Evolutionary conservation across 2,797 vertebrate species (phyloP), one percentile per base, ranked within the genome.

Genomic region (Oryzias sinensis): DNA sequence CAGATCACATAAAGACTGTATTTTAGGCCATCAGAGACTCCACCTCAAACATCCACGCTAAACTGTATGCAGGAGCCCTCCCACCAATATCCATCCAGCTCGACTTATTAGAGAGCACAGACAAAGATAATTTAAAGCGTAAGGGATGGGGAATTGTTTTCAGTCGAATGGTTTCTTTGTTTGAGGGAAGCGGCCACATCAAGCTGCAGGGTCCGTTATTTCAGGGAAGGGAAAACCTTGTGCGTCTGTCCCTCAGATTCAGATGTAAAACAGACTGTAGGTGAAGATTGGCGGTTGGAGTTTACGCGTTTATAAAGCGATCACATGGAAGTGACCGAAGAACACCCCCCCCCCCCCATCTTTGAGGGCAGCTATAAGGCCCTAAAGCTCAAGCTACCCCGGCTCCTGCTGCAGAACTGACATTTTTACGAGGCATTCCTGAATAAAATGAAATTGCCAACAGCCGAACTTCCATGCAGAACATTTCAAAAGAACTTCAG

Each of bases 21-120:
- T 41, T 46, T 59, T 2, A 43, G 45, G n/a, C 43, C 55, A 47
- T 59, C 9, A 33, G 24, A 59, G 41, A 16, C 51, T 50, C 41
- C 16, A n/a, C 16, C 14, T 47, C 1, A 3, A 72, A 80, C 84
- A 80, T 83, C 66, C 82, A 43, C 49, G 56, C 46, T 47, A 18
- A 72, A 42, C 42, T 55, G 44, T 15, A 40, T 62, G 53, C 59
- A 27, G 41, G 18, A 62, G 42, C 56, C 66, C 20, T 58, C 50
- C 56, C 65, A 53, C 53, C 47, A 43, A 50, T 53, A 59, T 58
- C 65, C 45, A 43, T 51, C 62, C 43, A 72, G 71, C 62, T 64
- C 50, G 60, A 53, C 58, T 72, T 71, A 81, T 83, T 75, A 83
- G 29, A 82, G 66, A 68, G 60, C 20, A 54, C 68, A 43, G 59